phyloP scores from a whole-genome alignment of 2,113 vertebrate species.

The Fulmarus glacialis region DNA sequence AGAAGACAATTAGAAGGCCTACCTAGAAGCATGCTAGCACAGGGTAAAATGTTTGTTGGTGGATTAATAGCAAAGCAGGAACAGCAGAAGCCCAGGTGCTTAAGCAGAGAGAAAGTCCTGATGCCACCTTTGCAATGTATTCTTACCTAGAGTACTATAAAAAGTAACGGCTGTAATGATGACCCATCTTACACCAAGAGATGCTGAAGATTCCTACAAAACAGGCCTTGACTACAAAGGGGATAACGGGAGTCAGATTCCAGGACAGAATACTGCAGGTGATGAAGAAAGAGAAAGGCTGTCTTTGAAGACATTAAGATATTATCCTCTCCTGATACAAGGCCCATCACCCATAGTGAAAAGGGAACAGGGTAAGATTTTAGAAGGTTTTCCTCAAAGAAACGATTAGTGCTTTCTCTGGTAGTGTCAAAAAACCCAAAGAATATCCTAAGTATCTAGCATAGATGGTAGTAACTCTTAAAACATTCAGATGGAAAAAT shows the following conservation, averaged over 20 bases:
- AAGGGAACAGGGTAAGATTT: slow-evolving; percentile 33
- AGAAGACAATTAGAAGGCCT: slow-evolving; percentile 63
- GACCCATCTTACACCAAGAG: slow-evolving; percentile 60
- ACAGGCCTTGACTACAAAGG: slow-evolving; percentile 43
- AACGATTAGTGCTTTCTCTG: slow-evolving; percentile 61
- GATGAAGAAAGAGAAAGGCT: slow-evolving; percentile 62
- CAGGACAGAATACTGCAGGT: slow-evolving; percentile 61
- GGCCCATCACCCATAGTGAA: slow-evolving; percentile 75
- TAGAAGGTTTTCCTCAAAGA: slow-evolving; percentile 43
- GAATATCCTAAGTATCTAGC: neutral
- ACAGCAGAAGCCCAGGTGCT: slow-evolving; percentile 62
- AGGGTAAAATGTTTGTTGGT: slow-evolving; percentile 31
- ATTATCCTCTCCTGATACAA: slow-evolving; percentile 31
- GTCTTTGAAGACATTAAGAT: slow-evolving; percentile 49
- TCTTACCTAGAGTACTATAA: slow-evolving; percentile 1
- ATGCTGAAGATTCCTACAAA: slow-evolving; percentile 52
- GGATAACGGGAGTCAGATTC: slow-evolving; percentile 23
- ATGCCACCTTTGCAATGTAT: slow-evolving; percentile 27
- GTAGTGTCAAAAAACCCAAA: neutral
- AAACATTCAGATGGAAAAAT: slow-evolving; percentile 20
- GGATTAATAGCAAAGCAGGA: slow-evolving; percentile 73
- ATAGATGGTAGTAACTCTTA: slow-evolving; percentile 18
- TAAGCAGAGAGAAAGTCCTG: slow-evolving; percentile 51
- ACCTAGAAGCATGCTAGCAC: slow-evolving; percentile 65
- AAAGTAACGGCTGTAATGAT: slow-evolving; percentile 31